A percentile compares a stretch with the other conserved stretches of the same genome.
These are phyloP conservation scores for Lamellibrachia columna DNA, from an alignment of 2,888 invertebrate species.

Conservation along the genomic window DNA sequence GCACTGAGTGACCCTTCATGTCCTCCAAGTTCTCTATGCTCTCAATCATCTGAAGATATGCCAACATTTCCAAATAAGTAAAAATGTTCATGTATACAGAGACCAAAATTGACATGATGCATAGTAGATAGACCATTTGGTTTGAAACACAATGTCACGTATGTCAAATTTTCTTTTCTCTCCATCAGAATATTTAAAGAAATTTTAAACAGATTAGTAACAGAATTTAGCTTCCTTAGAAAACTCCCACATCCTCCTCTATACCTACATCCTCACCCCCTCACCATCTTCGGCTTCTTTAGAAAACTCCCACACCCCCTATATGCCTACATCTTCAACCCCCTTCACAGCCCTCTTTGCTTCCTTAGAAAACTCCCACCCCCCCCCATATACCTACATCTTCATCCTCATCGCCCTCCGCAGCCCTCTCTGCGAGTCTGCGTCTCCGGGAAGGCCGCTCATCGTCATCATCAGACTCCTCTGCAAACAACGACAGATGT, in stretches of 20 bases:
- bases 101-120: neutral
- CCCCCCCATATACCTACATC: constrained; percentile 69
- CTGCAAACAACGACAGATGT: constrained; percentile 64
- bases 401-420: constrained; percentile 78
- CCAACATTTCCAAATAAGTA: no score
- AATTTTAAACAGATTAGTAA: no score
- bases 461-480: constrained; percentile 83
- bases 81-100: neutral
- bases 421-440: constrained; percentile 87
- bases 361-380: neutral
- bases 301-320: no score
- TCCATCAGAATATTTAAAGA: no score
- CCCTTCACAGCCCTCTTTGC: neutral
- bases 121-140: neutral
- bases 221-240: no score
- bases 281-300: no score
- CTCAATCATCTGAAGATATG: constrained; percentile 78
- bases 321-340: neutral
- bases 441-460: constrained; percentile 73
- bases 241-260: no score
- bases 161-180: neutral
- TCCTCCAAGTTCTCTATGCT: constrained; percentile 98
- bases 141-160: neutral
- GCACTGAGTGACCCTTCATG: constrained; percentile 91
- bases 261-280: no score